Percentiles rank a stretch among this genome's conserved stretches.
Evolutionary conservation across 2,797 vertebrate genomes (phyloP).

Genomic region (Picus viridis): DNA sequence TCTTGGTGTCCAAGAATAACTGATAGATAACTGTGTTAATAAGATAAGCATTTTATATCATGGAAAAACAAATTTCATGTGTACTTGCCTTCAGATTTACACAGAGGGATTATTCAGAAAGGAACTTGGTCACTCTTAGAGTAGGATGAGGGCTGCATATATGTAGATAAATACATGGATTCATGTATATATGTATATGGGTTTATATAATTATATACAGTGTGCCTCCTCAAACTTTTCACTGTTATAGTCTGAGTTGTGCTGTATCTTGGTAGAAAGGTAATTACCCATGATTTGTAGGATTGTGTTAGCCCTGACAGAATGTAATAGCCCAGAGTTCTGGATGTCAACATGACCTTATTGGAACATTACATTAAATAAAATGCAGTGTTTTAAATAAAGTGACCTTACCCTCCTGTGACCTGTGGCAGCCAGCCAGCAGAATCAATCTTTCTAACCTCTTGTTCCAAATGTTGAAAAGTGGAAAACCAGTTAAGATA

Average conservation of each 20-base stretch:
- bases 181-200: background rate
- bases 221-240: background rate
- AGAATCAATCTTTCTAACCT: background rate
- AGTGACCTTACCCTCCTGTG: background rate
- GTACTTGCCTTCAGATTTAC: background rate
- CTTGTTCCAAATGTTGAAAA: background rate
- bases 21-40: background rate
- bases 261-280: background rate
- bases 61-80: background rate
- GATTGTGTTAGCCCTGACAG: background rate
- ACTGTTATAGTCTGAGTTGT: background rate
- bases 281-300: background rate
- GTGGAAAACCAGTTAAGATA: background rate
- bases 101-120: background rate
- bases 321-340: background rate
- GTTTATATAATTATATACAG: background rate
- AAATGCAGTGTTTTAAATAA: constrained; percentile 15
- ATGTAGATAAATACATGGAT: background rate
- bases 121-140: background rate
- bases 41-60: background rate
- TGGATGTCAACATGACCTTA: constrained; percentile 31
- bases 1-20: background rate
- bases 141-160: background rate
- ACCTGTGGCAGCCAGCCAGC: background rate
- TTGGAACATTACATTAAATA: constrained; percentile 10